Evolutionary conservation across 2,113 vertebrate species (phyloP).

Genomic region (Centrocercus urophasianus): DNA sequence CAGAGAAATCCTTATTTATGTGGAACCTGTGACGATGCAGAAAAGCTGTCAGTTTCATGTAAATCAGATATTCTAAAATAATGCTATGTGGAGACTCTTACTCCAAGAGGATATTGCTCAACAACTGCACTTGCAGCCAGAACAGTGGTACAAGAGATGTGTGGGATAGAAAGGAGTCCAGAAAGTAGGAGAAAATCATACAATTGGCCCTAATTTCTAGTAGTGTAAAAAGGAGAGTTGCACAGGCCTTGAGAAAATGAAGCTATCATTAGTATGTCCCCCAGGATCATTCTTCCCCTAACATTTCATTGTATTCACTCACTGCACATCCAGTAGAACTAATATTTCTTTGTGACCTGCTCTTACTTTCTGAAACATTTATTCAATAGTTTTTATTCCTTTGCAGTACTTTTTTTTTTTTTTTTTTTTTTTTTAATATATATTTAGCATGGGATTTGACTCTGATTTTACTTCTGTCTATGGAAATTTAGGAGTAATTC

Average conservation of each 20-base stretch:
- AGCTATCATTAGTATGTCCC: neutral
- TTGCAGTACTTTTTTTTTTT: neutral
- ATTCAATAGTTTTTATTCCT: neutral
- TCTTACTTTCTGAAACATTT: slow-evolving; percentile 1
- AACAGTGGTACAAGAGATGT: neutral
- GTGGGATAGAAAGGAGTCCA: neutral
- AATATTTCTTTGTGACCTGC: neutral
- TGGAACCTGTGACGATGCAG: neutral
- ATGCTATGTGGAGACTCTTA: neutral
- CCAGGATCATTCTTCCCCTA: neutral
- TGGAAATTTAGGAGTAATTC: slow-evolving; percentile 36
- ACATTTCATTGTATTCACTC: neutral
- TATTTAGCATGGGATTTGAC: slow-evolving; percentile 4
- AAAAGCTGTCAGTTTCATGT: neutral
- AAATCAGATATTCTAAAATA: neutral
- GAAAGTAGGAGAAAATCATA: neutral
- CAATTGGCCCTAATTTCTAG: neutral
- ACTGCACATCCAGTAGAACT: neutral
- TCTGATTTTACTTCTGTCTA: slow-evolving; percentile 15
- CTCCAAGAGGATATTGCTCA: slow-evolving; percentile 17
- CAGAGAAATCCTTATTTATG: neutral
- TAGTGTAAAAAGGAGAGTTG: neutral
- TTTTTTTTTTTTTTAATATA: neutral
- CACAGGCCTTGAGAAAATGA: neutral
- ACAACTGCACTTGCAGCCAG: slow-evolving; percentile 1